These are phyloP conservation scores for Aptenodytes patagonicus DNA, from an alignment of 2,113 vertebrate genomes.

Conservation along the genomic window DNA sequence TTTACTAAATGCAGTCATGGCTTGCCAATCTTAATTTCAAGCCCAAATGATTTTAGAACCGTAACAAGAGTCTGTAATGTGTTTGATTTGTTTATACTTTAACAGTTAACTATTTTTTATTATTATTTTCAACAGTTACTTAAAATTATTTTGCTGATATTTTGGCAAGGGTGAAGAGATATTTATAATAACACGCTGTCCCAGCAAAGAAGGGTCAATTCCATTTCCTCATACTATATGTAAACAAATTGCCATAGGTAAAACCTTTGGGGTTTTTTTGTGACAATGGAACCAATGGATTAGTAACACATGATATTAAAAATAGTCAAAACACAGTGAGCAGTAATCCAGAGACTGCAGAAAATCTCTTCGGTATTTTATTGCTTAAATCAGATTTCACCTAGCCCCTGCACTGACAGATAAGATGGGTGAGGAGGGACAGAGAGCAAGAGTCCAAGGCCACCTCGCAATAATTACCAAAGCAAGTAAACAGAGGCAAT, in stretches of 20 bases:
- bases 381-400: neutral
- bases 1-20: conserved; percentile 44
- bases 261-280: neutral
- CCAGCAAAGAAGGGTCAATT: neutral
- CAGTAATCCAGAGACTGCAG: neutral
- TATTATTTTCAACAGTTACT: conserved; percentile 19
- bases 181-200: neutral
- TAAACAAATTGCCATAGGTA: neutral
- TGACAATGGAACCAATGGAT: neutral
- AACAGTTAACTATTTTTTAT: neutral
- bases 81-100: conserved; percentile 49
- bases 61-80: conserved; percentile 9
- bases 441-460: neutral
- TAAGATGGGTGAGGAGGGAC: neutral
- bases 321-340: neutral
- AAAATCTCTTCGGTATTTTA: neutral
- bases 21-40: conserved; percentile 69
- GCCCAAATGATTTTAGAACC: conserved; percentile 38
- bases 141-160: conserved; percentile 24
- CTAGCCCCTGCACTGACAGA: neutral
- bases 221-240: neutral
- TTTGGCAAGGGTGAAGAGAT: neutral
- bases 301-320: neutral
- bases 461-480: neutral
- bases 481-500: neutral